A percentile compares a stretch with the other conserved stretches of the same genome.
phyloP scores from a whole-genome alignment of 2,888 invertebrate species.

The Syritta pipiens region DNA sequence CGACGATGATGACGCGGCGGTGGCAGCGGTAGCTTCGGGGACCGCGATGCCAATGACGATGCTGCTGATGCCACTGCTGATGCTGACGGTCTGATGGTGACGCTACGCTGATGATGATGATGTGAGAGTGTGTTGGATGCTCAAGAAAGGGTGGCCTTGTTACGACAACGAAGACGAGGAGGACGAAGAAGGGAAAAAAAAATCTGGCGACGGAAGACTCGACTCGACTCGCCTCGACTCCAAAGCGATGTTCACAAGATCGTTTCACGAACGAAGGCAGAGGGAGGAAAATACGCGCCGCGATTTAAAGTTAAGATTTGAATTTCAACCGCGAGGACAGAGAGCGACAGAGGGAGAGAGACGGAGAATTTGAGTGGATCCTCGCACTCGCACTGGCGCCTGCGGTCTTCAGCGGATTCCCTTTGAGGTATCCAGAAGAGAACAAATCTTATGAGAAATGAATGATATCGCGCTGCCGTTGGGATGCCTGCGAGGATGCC shows the following conservation, averaged over 20 bases:
- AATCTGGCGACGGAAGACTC: conserved; percentile 52
- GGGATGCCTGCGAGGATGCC: conserved; percentile 1
- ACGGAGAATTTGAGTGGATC: too few relatives aligned
- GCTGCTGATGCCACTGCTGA: conserved; percentile 1
- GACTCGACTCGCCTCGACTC: too few relatives aligned
- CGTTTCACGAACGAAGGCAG: conserved; percentile 15
- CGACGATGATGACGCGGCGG: conserved; percentile 8
- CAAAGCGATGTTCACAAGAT: conserved; percentile 60
- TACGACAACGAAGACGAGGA: conserved; percentile 32
- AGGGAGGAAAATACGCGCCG: conserved; percentile 57
- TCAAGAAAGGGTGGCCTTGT: conserved; percentile 65
- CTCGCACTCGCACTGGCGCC: conserved; percentile 58
- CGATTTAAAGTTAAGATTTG: conserved; percentile 69
- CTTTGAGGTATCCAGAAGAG: conserved; percentile 65
- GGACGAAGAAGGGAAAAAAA: conserved; percentile 13
- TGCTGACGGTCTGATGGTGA: conserved; percentile 15
- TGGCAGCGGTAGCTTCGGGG: conserved; percentile 47
- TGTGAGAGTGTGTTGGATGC: conserved; percentile 29
- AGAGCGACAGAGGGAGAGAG: conserved; percentile 20
- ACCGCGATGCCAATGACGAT: conserved; percentile 32
- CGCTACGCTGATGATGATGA: conserved; percentile 26
- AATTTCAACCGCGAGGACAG: conserved; percentile 24
- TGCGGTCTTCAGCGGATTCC: conserved; percentile 67
- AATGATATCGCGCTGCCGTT: conserved; percentile 58
- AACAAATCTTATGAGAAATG: conserved; percentile 69